phyloP scores from a whole-genome alignment of 37 sponge, comb jelly and placozoan genomes.

The Diacarnus erythraeanus region DNA sequence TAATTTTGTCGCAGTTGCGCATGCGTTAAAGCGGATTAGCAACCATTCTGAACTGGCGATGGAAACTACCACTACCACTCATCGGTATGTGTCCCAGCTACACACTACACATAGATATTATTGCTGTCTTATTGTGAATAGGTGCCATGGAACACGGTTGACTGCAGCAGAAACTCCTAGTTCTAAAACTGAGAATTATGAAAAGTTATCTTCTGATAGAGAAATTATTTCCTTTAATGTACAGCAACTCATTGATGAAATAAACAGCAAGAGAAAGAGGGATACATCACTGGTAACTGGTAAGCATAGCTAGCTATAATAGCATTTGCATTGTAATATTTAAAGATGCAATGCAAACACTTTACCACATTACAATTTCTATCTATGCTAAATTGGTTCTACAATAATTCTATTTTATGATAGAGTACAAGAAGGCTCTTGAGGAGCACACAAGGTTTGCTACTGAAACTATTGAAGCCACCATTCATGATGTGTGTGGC shows the following conservation, averaged over 20 bases:
- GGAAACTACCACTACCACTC: too few relatives aligned
- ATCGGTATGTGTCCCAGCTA: too few relatives aligned
- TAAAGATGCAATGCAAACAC: neutral
- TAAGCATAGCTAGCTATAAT: conserved; percentile 11
- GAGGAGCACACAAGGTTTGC: conserved; percentile 16
- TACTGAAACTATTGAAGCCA: conserved; percentile 31
- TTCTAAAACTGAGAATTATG: neutral
- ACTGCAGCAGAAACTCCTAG: neutral
- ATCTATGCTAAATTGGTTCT: neutral
- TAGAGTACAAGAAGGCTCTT: conserved; percentile 64
- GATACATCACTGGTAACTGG: conserved; percentile 59
- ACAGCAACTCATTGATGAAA: conserved; percentile 52
- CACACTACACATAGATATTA: too few relatives aligned
- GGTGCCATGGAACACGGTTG: too few relatives aligned
- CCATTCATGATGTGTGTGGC: conserved; percentile 1
- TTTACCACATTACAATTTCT: neutral
- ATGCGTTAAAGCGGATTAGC: too few relatives aligned
- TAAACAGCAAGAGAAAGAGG: conserved; percentile 72
- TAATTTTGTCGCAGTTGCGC: neutral
- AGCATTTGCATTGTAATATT: neutral
- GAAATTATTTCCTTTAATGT: conserved; percentile 21
- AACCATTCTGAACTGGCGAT: too few relatives aligned
- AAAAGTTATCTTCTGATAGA: conserved; percentile 5
- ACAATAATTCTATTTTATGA: conserved; percentile 1
- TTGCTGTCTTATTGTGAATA: too few relatives aligned